Evolutionary conservation across 1,140 invertebrate species (phyloP).

Genomic region (Drosophila paulistorum): DNA sequence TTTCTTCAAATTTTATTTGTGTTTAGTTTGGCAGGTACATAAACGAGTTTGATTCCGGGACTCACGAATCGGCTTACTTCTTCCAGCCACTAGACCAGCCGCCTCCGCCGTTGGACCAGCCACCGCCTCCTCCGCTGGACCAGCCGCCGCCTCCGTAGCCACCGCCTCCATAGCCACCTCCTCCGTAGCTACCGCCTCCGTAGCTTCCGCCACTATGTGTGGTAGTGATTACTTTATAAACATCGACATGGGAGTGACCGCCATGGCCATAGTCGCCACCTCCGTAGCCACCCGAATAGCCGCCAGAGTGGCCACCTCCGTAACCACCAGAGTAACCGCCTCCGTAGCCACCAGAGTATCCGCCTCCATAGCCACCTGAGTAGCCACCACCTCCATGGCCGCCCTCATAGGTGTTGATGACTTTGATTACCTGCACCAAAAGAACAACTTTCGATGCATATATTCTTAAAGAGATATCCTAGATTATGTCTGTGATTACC

Average conservation of each 20-base stretch:
- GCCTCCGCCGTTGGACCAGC: conserved; percentile 22
- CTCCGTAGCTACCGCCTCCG: conserved; percentile 37
- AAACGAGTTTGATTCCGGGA: conserved; percentile 49
- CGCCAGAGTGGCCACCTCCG: conserved; percentile 41
- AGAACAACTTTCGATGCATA: too few relatives aligned
- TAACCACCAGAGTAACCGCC: conserved; percentile 35
- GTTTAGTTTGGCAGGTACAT: conserved; percentile 45
- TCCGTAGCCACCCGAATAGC: conserved; percentile 15
- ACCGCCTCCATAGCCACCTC: conserved; percentile 37
- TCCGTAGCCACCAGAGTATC: conserved; percentile 39
- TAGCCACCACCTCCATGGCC: conserved; percentile 21
- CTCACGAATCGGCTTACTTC: conserved; percentile 41
- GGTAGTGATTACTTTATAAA: conserved; percentile 48
- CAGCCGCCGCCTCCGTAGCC: conserved; percentile 31
- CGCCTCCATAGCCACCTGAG: conserved; percentile 21
- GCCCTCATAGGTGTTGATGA: conserved; percentile 4
- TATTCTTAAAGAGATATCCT: too few relatives aligned
- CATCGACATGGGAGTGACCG: conserved; percentile 33
- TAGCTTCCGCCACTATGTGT: conserved; percentile 29
- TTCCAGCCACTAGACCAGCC: conserved; percentile 63
- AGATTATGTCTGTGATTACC: not conserved
- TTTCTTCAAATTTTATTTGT: not conserved
- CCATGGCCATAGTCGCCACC: conserved; percentile 26
- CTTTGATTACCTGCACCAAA: not conserved
- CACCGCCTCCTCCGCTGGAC: conserved; percentile 33